Evolutionary conservation across 2,113 vertebrate genomes (phyloP).

Genomic region (Arizona elegans): DNA sequence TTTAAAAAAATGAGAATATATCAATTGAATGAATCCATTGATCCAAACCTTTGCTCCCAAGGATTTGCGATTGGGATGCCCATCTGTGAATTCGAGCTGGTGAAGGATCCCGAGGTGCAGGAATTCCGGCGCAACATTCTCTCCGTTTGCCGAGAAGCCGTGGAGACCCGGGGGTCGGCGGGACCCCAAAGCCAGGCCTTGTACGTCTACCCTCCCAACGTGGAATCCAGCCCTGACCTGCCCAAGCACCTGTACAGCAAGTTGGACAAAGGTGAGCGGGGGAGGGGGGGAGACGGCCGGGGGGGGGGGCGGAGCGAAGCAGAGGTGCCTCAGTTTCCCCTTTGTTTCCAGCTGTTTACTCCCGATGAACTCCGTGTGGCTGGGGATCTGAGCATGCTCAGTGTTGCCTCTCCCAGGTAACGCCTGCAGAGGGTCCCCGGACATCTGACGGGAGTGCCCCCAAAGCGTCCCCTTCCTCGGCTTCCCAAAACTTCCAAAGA

Average conservation of each 20-base stretch:
- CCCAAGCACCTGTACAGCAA: constrained; percentile 76
- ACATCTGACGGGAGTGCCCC: neutral
- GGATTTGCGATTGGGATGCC: constrained; percentile 80
- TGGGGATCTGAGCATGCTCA: no score
- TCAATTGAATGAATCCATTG: no score
- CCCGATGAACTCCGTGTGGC: neutral
- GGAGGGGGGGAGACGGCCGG: accelerated
- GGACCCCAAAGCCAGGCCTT: constrained; percentile 75
- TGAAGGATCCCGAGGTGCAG: constrained; percentile 70
- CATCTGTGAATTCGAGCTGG: constrained; percentile 69
- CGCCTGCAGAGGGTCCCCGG: no score
- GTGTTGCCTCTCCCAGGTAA: no score
- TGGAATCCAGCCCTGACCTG: constrained; percentile 73
- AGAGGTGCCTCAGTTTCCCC: neutral
- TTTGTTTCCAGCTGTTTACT: neutral
- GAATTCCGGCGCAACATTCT: constrained; percentile 67
- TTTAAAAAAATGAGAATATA: no score
- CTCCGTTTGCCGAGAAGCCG: constrained; percentile 75
- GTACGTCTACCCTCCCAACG: constrained; percentile 78
- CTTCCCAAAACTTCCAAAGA: neutral
- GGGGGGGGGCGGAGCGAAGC: neutral
- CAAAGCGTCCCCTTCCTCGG: neutral
- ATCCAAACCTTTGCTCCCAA: constrained; percentile 2
- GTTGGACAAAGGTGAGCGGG: constrained; percentile 71
- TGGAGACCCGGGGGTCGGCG: constrained; percentile 74